Conservation (phyloP, 2,113 vertebrate genomes). For the Spheniscus mendiculus region DNA sequence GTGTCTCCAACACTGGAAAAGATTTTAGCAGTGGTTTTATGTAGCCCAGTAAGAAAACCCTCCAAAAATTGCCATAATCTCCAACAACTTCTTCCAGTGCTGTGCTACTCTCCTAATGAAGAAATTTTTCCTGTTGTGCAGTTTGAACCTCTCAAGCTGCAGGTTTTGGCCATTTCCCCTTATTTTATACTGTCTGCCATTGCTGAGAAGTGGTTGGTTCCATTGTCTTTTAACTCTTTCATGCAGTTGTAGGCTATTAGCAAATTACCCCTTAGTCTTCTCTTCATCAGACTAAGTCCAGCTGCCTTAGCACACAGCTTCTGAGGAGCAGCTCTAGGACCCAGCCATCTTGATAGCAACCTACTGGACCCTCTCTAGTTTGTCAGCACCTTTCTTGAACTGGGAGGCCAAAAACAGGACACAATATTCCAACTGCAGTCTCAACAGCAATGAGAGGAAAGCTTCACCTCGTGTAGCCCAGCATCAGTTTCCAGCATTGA, state of each 20-base stretch:
- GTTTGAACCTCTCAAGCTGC: background rate
- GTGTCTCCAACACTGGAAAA: background rate
- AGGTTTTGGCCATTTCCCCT: background rate
- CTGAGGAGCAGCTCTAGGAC: background rate
- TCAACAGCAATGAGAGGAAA: background rate
- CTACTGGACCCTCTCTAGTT: background rate
- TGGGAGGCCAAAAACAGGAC: background rate
- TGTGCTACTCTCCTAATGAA: background rate
- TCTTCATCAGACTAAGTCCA: background rate
- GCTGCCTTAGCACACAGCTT: background rate
- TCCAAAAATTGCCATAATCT: fast-evolving
- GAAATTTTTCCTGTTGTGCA: background rate
- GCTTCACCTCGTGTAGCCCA: background rate
- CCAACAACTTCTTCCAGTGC: background rate
- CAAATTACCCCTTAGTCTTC: background rate
- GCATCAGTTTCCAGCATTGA: background rate
- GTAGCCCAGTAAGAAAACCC: background rate
- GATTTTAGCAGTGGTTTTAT: background rate
- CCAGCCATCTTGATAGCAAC: background rate
- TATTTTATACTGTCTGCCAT: background rate
- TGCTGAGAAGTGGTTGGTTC: background rate
- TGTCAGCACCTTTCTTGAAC: background rate
- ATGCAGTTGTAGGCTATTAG: background rate
- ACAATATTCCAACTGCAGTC: background rate
- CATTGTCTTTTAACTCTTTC: background rate